Evolutionary conservation across 2,888 invertebrate genomes (phyloP), one percentile per base, ranked within the genome.

Genomic region (Catocala nupta): DNA sequence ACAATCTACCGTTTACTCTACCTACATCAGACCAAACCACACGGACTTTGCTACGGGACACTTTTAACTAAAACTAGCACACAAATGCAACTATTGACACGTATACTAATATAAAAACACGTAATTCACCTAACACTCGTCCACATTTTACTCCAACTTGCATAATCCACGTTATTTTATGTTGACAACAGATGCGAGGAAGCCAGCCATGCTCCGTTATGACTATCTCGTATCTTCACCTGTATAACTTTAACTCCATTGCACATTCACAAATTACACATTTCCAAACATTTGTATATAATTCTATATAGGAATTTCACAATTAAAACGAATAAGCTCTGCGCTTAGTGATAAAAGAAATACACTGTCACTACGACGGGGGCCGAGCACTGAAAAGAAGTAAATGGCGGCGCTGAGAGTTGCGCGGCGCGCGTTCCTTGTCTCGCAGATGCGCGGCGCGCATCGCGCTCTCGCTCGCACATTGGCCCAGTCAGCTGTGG

Each of bases 111-210:
- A 68, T 73, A 75, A 62, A 71, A 72, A 69, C 80, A 82, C 77
- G 51, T 77, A 74, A 89, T 92, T 92, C 92, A 93, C 92, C 93
- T 91, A 91, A 91, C 84, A 90, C 83, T 87, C 86, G 86, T 88
- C 86, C 90, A 90, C 90, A 93, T 92, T 89, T 88, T 89, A 85
- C 85, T 88, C 87, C 89, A 89, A 89, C 92, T 92, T 92, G 93
- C 92, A 92, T 92, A 93, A 92, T 94, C 90, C 91, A 89, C 86
- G 87, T 88, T 92, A 91, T 92, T 91, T 89, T 86, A 87, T 90
- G 86, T 91, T 91, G 91, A 93, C 90, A 91, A 91, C 90, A 88
- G 90, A 90, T 87, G 89, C 88, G 82, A 86, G 80, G 77, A 82
- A 84, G 85, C 87, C 88, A 88, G 85, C 88, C 93, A 93, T 92